Percentiles rank a stretch among this genome's conserved stretches.
These are phyloP conservation scores for Trinectes maculatus DNA, from an alignment of 2,113 vertebrate species.

Conservation along the genomic window DNA sequence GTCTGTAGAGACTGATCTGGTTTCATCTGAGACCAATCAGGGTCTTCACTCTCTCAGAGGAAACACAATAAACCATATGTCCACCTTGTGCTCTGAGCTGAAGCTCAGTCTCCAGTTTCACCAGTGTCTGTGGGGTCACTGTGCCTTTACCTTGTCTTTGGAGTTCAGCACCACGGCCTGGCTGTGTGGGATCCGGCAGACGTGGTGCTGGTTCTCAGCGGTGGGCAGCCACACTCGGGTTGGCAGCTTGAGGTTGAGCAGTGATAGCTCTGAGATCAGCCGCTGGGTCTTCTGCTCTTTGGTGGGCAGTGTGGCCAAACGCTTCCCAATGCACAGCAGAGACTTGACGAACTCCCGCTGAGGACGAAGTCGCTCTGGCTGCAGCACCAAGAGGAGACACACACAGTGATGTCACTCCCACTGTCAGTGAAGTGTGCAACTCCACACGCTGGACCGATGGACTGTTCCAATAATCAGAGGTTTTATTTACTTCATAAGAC, in stretches of 20 bases:
- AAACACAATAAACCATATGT: no score
- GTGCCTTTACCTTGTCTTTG: constrained; percentile 89
- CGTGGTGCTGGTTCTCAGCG: constrained; percentile 89
- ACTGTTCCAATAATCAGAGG: no score
- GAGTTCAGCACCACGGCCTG: constrained; percentile 96
- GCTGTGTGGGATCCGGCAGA: constrained; percentile 90
- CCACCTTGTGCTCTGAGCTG: no score
- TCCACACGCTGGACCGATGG: no score
- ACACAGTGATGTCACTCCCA: no score
- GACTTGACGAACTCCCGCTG: constrained; percentile 95
- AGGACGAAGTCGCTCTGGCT: constrained; percentile 91
- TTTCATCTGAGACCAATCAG: no score
- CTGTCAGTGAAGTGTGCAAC: no score
- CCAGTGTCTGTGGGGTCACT: not conserved
- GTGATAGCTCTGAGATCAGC: constrained; percentile 91
- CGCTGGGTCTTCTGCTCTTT: constrained; percentile 96
- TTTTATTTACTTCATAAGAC: no score
- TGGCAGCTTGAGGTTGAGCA: constrained; percentile 95
- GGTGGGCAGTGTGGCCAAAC: constrained; percentile 91
- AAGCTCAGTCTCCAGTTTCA: no score
- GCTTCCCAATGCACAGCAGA: constrained; percentile 92
- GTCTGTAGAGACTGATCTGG: not conserved
- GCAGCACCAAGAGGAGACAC: no score
- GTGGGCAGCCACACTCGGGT: constrained; percentile 93
- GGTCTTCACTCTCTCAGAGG: no score